phyloP scores from a whole-genome alignment of 2,113 vertebrate genomes.

The Urocynchramus pylzowi region DNA sequence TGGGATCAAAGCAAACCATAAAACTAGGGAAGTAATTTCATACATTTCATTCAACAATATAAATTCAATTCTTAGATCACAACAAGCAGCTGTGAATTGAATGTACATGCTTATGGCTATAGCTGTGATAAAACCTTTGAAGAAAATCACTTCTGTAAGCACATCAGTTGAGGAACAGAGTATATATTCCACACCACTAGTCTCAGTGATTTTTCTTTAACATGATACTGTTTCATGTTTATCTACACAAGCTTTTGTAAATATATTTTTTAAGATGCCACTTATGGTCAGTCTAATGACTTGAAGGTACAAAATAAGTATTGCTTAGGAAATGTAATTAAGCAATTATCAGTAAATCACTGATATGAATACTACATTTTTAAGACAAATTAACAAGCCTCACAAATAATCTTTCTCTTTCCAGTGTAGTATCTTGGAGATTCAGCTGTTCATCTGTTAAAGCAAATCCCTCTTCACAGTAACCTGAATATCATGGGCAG shows the following conservation, averaged over 20 bases:
- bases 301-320: background rate
- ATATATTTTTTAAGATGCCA: constrained; percentile 15
- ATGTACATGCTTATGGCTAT: constrained; percentile 26
- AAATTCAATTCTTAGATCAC: constrained; percentile 50
- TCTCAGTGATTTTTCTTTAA: background rate
- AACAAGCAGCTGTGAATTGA: constrained; percentile 13
- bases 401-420: background rate
- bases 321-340: background rate
- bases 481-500: background rate
- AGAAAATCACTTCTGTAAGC: constrained; percentile 34
- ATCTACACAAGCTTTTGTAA: constrained; percentile 31
- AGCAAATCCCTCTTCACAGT: background rate
- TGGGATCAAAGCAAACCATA: background rate
- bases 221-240: constrained; percentile 3
- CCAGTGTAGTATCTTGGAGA: background rate
- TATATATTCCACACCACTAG: constrained; percentile 9
- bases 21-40: background rate
- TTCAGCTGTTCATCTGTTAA: background rate
- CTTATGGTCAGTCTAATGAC: constrained; percentile 14
- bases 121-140: constrained; percentile 38
- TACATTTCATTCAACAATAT: constrained; percentile 1
- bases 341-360: background rate
- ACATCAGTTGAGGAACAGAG: background rate
- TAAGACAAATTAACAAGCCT: background rate
- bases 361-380: background rate